phyloP scores from a whole-genome alignment of 92 coral and sea anemone genomes.

The Phenganax marumi region DNA sequence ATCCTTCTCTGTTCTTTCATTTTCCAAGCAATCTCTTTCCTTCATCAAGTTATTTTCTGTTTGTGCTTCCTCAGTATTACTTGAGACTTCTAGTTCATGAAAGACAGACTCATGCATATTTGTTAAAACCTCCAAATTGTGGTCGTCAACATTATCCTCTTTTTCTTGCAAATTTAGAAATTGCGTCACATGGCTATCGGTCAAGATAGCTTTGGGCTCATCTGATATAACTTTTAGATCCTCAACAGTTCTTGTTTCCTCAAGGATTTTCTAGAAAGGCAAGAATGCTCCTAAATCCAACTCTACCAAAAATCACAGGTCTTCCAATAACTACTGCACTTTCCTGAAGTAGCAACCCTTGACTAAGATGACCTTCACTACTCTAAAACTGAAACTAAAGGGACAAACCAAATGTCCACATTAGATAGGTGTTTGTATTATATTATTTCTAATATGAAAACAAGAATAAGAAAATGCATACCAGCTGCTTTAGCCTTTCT shows the following conservation, averaged over 20 bases:
- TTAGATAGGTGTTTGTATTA: too few relatives aligned
- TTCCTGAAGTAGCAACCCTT: too few relatives aligned
- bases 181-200: slow-evolving; percentile 41
- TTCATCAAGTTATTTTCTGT: background rate
- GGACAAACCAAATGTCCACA: too few relatives aligned
- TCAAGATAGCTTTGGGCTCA: background rate
- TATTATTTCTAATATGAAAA: background rate
- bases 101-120: background rate
- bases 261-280: slow-evolving; percentile 27
- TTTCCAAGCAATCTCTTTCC: background rate
- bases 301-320: too few relatives aligned
- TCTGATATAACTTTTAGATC: slow-evolving; percentile 1
- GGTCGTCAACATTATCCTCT: background rate
- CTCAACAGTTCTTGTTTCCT: background rate
- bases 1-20: background rate
- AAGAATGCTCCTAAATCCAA: background rate
- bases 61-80: background rate
- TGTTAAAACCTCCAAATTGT: background rate
- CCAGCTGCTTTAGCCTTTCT: slow-evolving; percentile 59
- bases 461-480: background rate
- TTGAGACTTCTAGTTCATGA: background rate
- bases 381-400: too few relatives aligned
- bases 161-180: slow-evolving; percentile 59
- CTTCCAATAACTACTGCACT: too few relatives aligned
- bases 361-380: too few relatives aligned